Conservation (phyloP, 2,797 vertebrate genomes). For the Astyanax mexicanus region DNA sequence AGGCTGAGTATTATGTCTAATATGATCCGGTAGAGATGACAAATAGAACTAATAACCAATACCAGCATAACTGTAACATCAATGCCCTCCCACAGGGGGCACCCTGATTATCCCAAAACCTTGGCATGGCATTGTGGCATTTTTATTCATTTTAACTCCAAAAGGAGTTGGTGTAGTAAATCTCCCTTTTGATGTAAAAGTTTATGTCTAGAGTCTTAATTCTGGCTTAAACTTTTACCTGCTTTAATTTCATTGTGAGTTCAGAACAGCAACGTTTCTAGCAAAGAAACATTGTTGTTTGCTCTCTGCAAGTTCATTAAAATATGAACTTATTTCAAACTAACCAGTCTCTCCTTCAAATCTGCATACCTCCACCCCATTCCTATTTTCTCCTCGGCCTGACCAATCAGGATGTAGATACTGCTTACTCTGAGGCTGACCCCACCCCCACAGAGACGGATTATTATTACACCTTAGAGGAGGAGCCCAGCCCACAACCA, state of each 20-base stretch:
- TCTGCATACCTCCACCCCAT: constrained; percentile 78
- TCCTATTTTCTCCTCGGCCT: constrained; percentile 71
- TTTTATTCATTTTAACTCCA: constrained; percentile 48
- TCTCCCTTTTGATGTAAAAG: constrained; percentile 60
- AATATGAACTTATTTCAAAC: constrained; percentile 71
- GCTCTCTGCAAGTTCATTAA: constrained; percentile 65
- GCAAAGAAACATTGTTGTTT: constrained; percentile 68
- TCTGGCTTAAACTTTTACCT: constrained; percentile 66
- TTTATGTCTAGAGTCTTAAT: constrained; percentile 66
- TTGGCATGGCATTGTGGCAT: constrained; percentile 63
- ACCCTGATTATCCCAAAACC: constrained; percentile 56
- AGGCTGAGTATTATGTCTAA: constrained; percentile 62
- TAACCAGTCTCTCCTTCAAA: constrained; percentile 78
- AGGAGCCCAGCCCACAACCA: constrained; percentile 74
- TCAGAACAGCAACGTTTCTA: constrained; percentile 67
- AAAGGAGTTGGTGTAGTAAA: constrained; percentile 63
- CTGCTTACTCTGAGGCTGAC: constrained; percentile 81
- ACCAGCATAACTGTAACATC: no score
- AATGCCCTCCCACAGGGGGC: constrained; percentile 45
- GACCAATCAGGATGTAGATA: constrained; percentile 83
- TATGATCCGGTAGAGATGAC: constrained; percentile 53
- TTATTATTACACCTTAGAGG: constrained; percentile 78
- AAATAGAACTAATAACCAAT: constrained; percentile 27
- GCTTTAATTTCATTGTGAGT: constrained; percentile 58
- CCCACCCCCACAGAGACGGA: constrained; percentile 82